Evolutionary conservation across 2,797 vertebrate genomes (phyloP).

Genomic region (Bufotes viridis): DNA sequence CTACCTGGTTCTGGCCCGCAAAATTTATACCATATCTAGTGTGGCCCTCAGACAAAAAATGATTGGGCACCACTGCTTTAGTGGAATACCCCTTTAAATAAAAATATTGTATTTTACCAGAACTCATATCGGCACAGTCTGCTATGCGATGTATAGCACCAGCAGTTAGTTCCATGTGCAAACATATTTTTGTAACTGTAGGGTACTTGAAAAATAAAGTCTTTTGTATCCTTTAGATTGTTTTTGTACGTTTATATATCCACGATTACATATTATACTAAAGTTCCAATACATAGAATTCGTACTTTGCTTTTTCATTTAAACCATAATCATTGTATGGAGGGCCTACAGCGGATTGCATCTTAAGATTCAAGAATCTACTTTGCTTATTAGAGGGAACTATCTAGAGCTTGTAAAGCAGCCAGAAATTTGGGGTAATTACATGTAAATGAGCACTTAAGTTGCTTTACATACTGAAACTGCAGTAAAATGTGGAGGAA

Average conservation of each 20-base stretch:
- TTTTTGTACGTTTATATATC: background rate
- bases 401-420: conserved; percentile 10
- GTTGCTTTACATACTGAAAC: conserved; percentile 6
- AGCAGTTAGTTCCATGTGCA: background rate
- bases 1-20: no score
- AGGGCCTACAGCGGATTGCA: background rate
- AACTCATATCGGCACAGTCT: background rate
- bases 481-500: background rate
- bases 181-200: background rate
- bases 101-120: no score
- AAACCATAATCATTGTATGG: background rate
- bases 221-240: background rate
- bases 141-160: background rate
- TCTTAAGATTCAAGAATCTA: conserved; percentile 24
- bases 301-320: background rate
- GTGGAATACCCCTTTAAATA: background rate
- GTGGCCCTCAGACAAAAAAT: no score
- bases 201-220: background rate
- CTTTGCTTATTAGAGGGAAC: conserved; percentile 24
- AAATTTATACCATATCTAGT: no score
- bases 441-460: conserved; percentile 45
- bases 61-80: no score
- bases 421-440: conserved; percentile 38
- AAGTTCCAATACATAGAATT: background rate
- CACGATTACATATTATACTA: background rate